A percentile compares a stretch with the other conserved stretches of the same genome.
phyloP scores from a whole-genome alignment of 2,888 invertebrate genomes.

The Spodoptera picta region DNA sequence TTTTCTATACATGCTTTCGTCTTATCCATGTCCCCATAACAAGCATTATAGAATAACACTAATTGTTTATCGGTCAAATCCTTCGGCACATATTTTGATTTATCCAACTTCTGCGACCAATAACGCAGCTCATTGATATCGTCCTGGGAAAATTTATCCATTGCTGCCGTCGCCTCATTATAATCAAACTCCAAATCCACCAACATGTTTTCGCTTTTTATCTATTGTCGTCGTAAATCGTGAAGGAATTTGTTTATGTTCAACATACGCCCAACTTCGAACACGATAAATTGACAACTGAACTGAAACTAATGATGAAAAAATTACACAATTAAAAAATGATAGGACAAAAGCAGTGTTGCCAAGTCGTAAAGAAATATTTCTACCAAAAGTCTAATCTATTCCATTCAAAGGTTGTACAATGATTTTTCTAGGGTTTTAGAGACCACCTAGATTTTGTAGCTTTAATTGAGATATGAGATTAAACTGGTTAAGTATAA shows the following conservation, averaged over 20 bases:
- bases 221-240: slow-evolving; percentile 65
- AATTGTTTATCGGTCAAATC: slow-evolving; percentile 89
- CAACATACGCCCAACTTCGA: slow-evolving; percentile 60
- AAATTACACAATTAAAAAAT: slow-evolving; percentile 29
- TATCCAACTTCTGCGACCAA: slow-evolving; percentile 85
- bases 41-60: slow-evolving; percentile 90
- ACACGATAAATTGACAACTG: slow-evolving; percentile 73
- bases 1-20: slow-evolving; percentile 90
- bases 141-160: slow-evolving; percentile 85
- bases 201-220: slow-evolving; percentile 70
- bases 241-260: slow-evolving; percentile 61
- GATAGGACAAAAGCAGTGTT: slow-evolving; percentile 26
- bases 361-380: slow-evolving; percentile 11
- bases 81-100: slow-evolving; percentile 84
- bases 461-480: too few species aligned
- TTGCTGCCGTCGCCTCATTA: slow-evolving; percentile 75
- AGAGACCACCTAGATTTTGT: slow-evolving; percentile 25
- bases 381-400: slow-evolving; percentile 45
- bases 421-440: too few species aligned
- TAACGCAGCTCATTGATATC: slow-evolving; percentile 81
- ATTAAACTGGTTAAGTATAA: too few species aligned
- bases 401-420: too few species aligned
- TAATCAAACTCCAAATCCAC: slow-evolving; percentile 83
- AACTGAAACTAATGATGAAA: slow-evolving; percentile 63
- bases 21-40: slow-evolving; percentile 88